Evolutionary conservation across 2,797 vertebrate species (phyloP).

Genomic region (Sorex maritimensis): DNA sequence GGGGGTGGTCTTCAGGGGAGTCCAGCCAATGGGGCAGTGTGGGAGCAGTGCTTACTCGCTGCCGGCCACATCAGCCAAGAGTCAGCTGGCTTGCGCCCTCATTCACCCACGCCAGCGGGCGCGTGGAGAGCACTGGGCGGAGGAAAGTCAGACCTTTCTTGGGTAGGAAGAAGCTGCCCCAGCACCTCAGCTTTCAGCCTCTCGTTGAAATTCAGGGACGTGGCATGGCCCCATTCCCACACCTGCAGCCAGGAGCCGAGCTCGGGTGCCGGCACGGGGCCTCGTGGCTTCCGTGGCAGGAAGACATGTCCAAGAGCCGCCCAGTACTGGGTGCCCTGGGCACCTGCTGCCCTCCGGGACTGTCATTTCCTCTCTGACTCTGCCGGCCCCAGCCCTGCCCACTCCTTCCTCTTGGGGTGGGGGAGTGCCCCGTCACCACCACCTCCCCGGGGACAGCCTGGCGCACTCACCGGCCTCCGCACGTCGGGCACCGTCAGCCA

Average conservation of each 20-base stretch:
- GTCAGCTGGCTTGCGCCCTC: not conserved
- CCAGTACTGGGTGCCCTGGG: not conserved
- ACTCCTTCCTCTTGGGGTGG: not conserved
- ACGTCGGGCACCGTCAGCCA: constrained; percentile 98
- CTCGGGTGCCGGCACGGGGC: not conserved
- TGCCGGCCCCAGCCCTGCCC: not conserved
- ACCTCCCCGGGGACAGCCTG: not conserved
- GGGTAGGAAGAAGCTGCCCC: not conserved
- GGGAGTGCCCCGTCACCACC: not conserved
- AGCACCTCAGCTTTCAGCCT: not conserved
- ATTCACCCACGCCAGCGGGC: not conserved
- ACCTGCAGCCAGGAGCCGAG: constrained; percentile 36
- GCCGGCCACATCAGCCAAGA: not conserved
- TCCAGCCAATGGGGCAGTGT: not conserved
- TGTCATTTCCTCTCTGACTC: not conserved
- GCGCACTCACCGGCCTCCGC: constrained; percentile 93
- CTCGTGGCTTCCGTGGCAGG: not conserved
- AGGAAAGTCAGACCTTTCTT: not conserved
- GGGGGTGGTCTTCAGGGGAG: not conserved
- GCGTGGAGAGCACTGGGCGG: not conserved
- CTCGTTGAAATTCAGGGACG: not conserved
- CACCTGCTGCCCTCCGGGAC: not conserved
- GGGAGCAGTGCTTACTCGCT: not conserved
- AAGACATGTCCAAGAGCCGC: not conserved
- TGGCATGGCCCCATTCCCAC: not conserved